A percentile compares a stretch with the other conserved stretches of the same genome.
These are phyloP conservation scores for Zhuqinia jingwanae DNA, from an alignment of 2,888 invertebrate species.

Conservation along the genomic window DNA sequence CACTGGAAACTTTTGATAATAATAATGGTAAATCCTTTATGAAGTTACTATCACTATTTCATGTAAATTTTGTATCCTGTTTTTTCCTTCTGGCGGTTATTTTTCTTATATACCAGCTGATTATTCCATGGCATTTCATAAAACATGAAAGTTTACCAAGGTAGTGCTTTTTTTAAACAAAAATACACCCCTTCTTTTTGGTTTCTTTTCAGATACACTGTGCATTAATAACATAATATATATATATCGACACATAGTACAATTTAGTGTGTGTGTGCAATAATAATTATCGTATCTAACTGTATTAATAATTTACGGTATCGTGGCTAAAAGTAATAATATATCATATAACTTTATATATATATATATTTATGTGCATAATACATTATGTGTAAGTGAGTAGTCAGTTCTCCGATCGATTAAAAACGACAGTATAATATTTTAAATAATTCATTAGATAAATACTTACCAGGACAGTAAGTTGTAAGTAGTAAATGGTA, in stretches of 20 bases:
- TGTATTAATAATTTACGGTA: neutral
- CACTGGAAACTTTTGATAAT: neutral
- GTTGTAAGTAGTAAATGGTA: no score
- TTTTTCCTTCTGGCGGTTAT: neutral
- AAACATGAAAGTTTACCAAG: no score
- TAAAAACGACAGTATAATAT: no score
- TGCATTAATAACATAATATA: neutral
- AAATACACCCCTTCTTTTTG: neutral
- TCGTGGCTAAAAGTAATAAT: neutral
- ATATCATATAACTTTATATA: no score
- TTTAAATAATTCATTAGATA: no score
- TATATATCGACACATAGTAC: neutral
- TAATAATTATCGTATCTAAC: no score
- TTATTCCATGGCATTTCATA: no score
- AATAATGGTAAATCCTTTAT: neutral
- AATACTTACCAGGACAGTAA: no score
- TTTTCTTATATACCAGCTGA: neutral
- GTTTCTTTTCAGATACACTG: slow-evolving; percentile 19
- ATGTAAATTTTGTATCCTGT: neutral
- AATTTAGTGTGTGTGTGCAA: no score
- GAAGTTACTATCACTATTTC: neutral
- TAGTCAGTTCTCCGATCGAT: no score
- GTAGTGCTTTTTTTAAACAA: neutral
- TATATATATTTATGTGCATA: neutral
- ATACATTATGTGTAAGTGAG: neutral